These are phyloP conservation scores for Gnathonemus echidnorhynchus DNA, from an alignment of 2,113 vertebrate species.

Conservation along the genomic window DNA sequence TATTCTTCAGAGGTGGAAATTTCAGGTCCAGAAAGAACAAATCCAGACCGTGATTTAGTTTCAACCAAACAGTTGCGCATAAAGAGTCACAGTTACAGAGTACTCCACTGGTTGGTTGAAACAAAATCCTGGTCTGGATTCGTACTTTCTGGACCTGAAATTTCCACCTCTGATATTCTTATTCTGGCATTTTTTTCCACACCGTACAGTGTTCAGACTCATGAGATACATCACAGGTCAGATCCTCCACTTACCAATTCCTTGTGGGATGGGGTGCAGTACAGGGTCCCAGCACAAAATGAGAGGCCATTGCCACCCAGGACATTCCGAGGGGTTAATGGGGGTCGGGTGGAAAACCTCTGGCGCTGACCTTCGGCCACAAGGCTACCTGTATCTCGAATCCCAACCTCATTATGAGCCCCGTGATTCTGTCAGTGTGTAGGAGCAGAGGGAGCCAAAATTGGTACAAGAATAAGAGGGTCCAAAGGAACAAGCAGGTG, in stretches of 20 bases:
- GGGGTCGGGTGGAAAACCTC: constrained; percentile 10
- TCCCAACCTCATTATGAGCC: background rate
- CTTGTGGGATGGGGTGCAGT: background rate
- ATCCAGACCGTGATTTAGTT: too few relatives aligned
- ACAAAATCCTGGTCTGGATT: too few relatives aligned
- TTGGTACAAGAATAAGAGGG: background rate
- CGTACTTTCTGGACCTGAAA: too few relatives aligned
- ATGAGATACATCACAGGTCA: background rate
- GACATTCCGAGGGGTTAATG: constrained; percentile 14
- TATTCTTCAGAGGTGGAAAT: too few relatives aligned
- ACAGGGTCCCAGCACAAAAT: constrained; percentile 1
- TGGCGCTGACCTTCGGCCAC: background rate
- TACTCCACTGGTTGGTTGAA: too few relatives aligned
- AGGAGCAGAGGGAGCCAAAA: background rate
- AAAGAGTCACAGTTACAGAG: too few relatives aligned
- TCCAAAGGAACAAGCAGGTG: background rate
- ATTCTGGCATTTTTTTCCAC: background rate
- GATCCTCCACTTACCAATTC: background rate
- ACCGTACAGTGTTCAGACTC: background rate
- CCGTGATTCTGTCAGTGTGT: background rate
- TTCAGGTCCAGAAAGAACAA: too few relatives aligned
- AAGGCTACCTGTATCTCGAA: background rate
- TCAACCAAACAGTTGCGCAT: too few relatives aligned
- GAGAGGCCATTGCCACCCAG: background rate
- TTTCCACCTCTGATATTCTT: too few relatives aligned